Base-by-base conservation (phyloP, 1,140 invertebrate species). In the Bemisia tabaci region DNA sequence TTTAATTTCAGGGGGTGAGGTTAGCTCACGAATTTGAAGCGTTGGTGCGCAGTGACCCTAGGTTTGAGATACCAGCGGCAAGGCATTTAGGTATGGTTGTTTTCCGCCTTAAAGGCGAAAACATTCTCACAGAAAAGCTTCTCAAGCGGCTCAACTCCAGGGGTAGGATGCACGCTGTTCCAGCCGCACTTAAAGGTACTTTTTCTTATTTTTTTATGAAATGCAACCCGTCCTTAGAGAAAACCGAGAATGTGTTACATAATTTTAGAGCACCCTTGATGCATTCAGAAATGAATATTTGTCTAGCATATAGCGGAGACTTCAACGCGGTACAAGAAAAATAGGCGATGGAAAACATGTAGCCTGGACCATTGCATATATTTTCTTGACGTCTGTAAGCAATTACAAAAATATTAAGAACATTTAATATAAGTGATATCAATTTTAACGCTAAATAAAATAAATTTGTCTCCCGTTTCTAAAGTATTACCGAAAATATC, bases 11-110 rank as follows among this genome's bases (percentile, higher is more conserved):
- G 84, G 83, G 88, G 1, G 89, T 94, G 0, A 82, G 88, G 76
- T 76, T 96, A 71, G 94, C 94, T 0, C 86, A 94, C 75, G 89
- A 92, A 74, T 95, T 98, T 74, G 94, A 95, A 79, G 85, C 86
- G 11, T 74, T 95, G 0, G 85, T 97, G 0, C 73, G 84, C 63
- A 84, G 84, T 9, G 94, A 97, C 76, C 75, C 82, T 25, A 80
- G 92, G 65, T 98, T 98, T 77, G 94, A 97, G 77, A 85, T 98
- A 60, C 87, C 95, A 0, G 91, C 92, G 22, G 80, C 88, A 59
- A 85, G 95, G 22, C 88, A 93, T 74, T 82, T 98, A 67, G 94
- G 93, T 11, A 84, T 98, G 75, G 94, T 98, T 0, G 94, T 94
- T 0, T 98, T 99, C 74, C 85, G 94, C 62, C 79, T 97, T 1